Evolutionary conservation across 1,140 invertebrate genomes (phyloP), one percentile per base, ranked within the genome.

Genomic region (Drosophila ercepeae): DNA sequence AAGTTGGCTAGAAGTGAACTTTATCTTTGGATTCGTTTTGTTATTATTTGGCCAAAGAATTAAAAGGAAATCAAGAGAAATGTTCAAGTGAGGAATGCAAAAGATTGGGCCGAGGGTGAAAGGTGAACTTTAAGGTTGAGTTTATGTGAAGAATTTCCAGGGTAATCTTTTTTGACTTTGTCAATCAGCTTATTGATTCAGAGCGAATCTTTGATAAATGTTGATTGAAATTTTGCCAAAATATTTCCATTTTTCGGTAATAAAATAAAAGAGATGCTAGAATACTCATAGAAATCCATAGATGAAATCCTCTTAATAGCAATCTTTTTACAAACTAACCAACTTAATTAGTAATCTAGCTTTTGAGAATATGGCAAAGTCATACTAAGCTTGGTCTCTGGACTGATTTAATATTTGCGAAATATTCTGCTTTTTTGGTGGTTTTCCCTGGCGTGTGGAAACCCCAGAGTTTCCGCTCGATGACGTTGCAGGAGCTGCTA

Each of bases 31-130:
- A 72, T 53, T 61, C 55, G 42, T 27, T 63, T 70, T 72, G 69
- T 61, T 53, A 53, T 73, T 73, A 61, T 81, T 81, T 76, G 72
- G 45, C 19, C 23, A 63, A 63, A 63, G 44, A 73, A 73, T 72
- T 73, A 63, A 73, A 73, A 73, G 44, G 42, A 73, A 73, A 73
- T 72, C 69, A 73, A 48, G 44, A 18, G 27, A 53, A 53, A 54
- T 49, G 39, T 53, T 32, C 16, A 16, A 41, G 39, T 13, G 4
- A 44, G 16, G 8, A 42, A 14, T 5, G n/a, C 14, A 9, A 41
- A 27, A 45, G 25, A 46, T 46, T 44, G 25, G 13, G 9, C 9
- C 11, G 29, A n/a, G 29, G 29, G n/a, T 13, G 18, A n/a, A 11
- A 11, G 29, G 6, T n/a, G 23, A 49, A 61, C 39, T 32, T 61